Base-by-base conservation (phyloP, 2,113 vertebrate genomes). In the Speoplatyrhinus poulsoni region DNA sequence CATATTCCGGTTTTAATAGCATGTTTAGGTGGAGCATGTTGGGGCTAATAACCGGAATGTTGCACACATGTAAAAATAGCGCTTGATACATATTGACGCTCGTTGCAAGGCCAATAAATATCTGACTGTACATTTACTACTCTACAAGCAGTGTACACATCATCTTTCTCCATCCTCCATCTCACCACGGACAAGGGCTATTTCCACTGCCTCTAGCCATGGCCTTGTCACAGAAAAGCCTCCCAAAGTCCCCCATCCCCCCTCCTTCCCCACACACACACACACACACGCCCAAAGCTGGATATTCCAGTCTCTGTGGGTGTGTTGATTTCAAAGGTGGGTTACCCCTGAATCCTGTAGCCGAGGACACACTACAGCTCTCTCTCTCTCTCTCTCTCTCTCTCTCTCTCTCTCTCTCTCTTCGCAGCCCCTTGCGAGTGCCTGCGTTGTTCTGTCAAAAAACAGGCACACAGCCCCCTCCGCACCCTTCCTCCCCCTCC, bases 391-490 rank as follows among this genome's bases (percentile, higher is more conserved):
- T 32, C 76, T 77, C 65, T 12, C 6, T 71, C 49, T 83, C 73
- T 77, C 80, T 32, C 53, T 46, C 69, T 65, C 82, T 82, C 59
- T 88, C 71, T 80, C 77, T 82, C 65, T 70, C 82, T 83, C 56
- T 60, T 49, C 70, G 75, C 60, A 70, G 71, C 61, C 70, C 75
- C 47, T 77, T 69, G 70, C 76, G 67, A 63, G 73, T 73, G 60
- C 69, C 79, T 69, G 70, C 72, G 73, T 75, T 83, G 62, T 60
- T 26, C 66, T 88, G 80, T 88, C 80, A 84, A 77, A 64, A 68
- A 56, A 61, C 54, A 52, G 26, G 76, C 47, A 62, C 15, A 33
- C 64, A 58, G 46, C 32, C 2, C 26, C 41, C 12, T 11, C 32
- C 6, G 58, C 6, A 67, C 49, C 19, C 26, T 26, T 26, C 26